These are phyloP conservation scores for Alaudala cheleensis DNA, from an alignment of 2,113 vertebrate genomes.

Conservation along the genomic window DNA sequence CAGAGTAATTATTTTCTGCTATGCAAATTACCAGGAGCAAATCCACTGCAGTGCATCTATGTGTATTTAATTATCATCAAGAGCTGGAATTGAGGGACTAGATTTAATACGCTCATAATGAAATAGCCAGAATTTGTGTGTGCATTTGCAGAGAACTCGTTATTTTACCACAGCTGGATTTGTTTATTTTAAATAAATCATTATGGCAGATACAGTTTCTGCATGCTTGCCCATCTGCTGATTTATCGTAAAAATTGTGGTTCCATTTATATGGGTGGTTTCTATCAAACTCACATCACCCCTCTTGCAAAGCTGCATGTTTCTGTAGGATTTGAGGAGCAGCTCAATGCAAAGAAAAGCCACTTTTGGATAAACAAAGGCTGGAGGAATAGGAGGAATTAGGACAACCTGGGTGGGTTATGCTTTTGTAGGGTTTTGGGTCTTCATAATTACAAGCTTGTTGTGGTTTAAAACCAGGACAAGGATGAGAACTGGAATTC, in stretches of 20 bases:
- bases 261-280: slow-evolving; percentile 23
- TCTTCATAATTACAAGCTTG: not conserved
- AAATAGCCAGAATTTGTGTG: slow-evolving; percentile 59
- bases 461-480: not conserved
- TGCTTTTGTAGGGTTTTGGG: not conserved
- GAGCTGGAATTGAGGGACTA: slow-evolving; percentile 16
- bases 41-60: slow-evolving; percentile 9
- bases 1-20: slow-evolving; percentile 65
- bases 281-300: not conserved
- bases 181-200: slow-evolving; percentile 65
- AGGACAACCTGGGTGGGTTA: not conserved
- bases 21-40: slow-evolving; percentile 58
- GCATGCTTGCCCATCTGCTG: not conserved
- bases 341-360: not conserved
- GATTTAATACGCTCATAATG: slow-evolving; percentile 36
- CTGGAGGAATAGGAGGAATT: not conserved
- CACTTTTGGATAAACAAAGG: not conserved
- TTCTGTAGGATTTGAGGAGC: not conserved
- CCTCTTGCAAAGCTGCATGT: not conserved
- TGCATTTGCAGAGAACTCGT: slow-evolving; percentile 30
- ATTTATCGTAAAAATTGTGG: slow-evolving; percentile 17
- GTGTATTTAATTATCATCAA: slow-evolving; percentile 69
- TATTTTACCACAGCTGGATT: slow-evolving; percentile 59
- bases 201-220: slow-evolving; percentile 43
- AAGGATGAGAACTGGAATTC: not conserved